phyloP scores from a whole-genome alignment of 2,888 invertebrate genomes.

The Neria commutata region DNA sequence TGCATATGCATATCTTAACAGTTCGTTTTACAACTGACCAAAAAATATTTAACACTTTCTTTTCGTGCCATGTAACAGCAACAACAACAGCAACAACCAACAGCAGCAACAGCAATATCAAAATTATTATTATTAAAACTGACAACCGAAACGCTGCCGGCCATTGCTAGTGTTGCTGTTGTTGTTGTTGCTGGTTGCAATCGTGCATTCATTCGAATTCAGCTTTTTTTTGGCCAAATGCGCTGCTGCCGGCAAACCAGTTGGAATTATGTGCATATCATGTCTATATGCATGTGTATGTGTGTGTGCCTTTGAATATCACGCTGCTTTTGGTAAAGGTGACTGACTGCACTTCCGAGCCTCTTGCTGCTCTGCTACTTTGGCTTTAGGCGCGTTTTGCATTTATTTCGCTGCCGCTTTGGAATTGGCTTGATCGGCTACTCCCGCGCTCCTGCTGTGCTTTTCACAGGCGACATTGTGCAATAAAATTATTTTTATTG shows the following conservation, averaged over 20 bases:
- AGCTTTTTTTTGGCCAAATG: background rate
- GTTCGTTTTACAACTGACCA: background rate
- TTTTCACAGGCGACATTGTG: background rate
- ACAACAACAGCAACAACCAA: background rate
- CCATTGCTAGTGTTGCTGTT: background rate
- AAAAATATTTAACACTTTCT: conserved; percentile 9
- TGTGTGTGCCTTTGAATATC: too few species aligned
- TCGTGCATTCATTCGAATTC: background rate
- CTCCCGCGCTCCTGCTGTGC: background rate
- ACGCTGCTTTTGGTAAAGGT: too few species aligned
- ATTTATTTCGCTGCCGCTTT: background rate
- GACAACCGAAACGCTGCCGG: background rate
- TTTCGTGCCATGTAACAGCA: conserved; percentile 2
- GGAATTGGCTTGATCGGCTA: background rate
- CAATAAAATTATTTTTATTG: background rate
- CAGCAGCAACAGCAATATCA: background rate
- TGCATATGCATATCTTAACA: background rate
- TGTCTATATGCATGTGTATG: too few species aligned
- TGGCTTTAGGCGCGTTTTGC: background rate
- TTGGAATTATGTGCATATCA: background rate
- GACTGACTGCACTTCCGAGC: background rate
- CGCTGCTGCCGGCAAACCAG: background rate
- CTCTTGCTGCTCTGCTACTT: background rate
- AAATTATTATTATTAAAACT: background rate
- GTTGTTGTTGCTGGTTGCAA: background rate